These are phyloP conservation scores for Colostygia pectinataria DNA, from an alignment of 2,888 invertebrate species.

Conservation along the genomic window DNA sequence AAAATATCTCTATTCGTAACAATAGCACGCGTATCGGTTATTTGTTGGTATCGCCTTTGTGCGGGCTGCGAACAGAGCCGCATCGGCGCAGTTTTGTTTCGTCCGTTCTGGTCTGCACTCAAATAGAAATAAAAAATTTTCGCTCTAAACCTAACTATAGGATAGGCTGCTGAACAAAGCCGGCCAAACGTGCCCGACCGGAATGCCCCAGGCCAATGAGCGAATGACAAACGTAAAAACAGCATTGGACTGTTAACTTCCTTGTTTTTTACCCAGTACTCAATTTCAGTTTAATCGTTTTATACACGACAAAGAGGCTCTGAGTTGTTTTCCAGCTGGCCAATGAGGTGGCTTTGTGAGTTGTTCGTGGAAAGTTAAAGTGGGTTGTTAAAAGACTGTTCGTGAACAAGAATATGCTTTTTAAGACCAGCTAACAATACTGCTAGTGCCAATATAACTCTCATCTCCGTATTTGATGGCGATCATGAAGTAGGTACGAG, in stretches of 20 bases:
- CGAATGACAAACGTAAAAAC: constrained; percentile 35
- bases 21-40: constrained; percentile 31
- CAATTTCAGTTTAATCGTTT: constrained; percentile 25
- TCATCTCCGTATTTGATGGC: no score
- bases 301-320: constrained; percentile 14
- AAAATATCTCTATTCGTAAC: constrained; percentile 8
- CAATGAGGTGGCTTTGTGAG: constrained; percentile 17
- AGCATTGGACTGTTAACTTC: constrained; percentile 18
- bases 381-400: constrained; percentile 8
- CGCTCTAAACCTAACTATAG: constrained; percentile 15
- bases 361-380: constrained; percentile 14
- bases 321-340: constrained; percentile 22
- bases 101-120: constrained; percentile 27
- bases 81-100: constrained; percentile 34
- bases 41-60: constrained; percentile 35
- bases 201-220: constrained; percentile 30
- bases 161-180: constrained; percentile 29
- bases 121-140: constrained; percentile 28
- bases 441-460: no score
- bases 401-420: neutral
- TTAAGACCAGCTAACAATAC: neutral
- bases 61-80: constrained; percentile 26
- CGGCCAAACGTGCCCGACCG: constrained; percentile 28
- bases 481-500: no score
- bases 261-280: constrained; percentile 18